Conservation (phyloP, 23 tunicate genomes). For the Botrylloides violaceus region DNA sequence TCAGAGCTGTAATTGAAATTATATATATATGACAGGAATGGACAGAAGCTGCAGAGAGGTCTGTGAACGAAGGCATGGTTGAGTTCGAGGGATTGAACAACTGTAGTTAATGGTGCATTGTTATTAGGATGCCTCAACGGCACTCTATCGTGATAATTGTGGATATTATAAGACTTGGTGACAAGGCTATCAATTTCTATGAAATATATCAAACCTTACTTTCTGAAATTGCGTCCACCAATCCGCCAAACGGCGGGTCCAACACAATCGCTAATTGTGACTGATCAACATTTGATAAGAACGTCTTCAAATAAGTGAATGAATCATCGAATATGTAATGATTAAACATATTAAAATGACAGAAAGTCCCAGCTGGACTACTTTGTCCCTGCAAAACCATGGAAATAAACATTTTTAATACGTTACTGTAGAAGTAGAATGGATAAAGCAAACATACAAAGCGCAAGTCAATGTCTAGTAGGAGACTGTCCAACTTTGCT, state of each 20-base stretch:
- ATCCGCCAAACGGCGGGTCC: constrained; percentile 93
- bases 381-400: constrained; percentile 11
- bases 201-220: too few relatives aligned
- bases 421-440: not conserved
- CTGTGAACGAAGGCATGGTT: not conserved
- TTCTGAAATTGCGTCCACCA: constrained; percentile 41
- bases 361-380: constrained; percentile 26
- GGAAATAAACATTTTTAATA: not conserved
- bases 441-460: constrained; percentile 31
- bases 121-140: too few relatives aligned
- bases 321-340: constrained; percentile 48
- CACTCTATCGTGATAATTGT: too few relatives aligned
- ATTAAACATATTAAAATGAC: constrained; percentile 77
- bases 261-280: constrained; percentile 34
- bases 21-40: not conserved
- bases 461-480: constrained; percentile 71
- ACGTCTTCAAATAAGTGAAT: constrained; percentile 1
- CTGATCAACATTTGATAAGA: constrained; percentile 13
- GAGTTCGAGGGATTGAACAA: too few relatives aligned
- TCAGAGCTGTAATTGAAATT: not conserved
- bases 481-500: constrained; percentile 25
- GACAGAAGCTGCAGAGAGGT: not conserved
- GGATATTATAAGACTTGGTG: too few relatives aligned
- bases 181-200: too few relatives aligned
- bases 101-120: too few relatives aligned